These are phyloP conservation scores for Myotis findleyi DNA, from an alignment of 2,797 vertebrate species.

Conservation along the genomic window DNA sequence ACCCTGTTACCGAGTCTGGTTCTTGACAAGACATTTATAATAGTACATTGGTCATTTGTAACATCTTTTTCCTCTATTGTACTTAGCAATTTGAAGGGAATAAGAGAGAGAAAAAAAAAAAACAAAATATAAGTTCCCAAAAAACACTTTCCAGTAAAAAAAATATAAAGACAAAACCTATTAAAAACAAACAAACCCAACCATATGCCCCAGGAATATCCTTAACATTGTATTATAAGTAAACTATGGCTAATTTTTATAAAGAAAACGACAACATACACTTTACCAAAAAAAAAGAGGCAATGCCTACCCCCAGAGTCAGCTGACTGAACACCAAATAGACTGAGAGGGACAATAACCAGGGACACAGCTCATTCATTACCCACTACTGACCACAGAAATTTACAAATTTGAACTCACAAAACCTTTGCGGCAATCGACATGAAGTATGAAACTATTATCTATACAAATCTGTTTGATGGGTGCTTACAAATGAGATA, in stretches of 20 bases:
- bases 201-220: not conserved
- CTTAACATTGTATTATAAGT: constrained; percentile 43
- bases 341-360: not conserved
- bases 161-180: constrained; percentile 8
- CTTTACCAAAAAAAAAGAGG: not conserved
- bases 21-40: not conserved
- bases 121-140: not conserved
- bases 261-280: constrained; percentile 1
- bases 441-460: not conserved
- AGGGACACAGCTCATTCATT: not conserved
- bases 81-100: constrained; percentile 7
- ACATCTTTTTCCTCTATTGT: not conserved
- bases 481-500: constrained; percentile 11
- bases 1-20: not conserved
- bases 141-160: constrained; percentile 35
- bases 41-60: constrained; percentile 7
- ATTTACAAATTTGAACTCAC: not conserved
- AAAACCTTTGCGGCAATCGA: constrained; percentile 37
- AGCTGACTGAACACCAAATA: not conserved
- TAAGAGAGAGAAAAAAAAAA: not conserved
- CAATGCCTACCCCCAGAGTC: not conserved
- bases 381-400: not conserved
- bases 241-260: constrained; percentile 50
- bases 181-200: constrained; percentile 29
- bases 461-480: not conserved